Base-by-base conservation (phyloP, 2,888 invertebrate genomes). In the Melipona beecheii region DNA sequence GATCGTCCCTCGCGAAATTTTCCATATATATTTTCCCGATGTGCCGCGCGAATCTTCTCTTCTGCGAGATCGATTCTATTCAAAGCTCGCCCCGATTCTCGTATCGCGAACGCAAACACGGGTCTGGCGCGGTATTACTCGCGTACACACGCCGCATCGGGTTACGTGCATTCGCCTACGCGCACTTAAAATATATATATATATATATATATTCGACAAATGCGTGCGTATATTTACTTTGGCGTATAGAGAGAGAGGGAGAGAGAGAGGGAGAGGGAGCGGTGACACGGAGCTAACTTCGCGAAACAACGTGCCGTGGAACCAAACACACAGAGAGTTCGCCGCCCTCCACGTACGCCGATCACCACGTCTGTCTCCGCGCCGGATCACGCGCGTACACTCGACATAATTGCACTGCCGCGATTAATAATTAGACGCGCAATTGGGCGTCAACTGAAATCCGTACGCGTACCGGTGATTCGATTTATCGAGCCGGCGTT, bases 341-440 rank as follows among this genome's bases (percentile, higher is more conserved):
- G 9, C 36, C 36, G 36, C 36, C 36, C 36, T 31, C 58, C 75
- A 27, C 56, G 31, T 78, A 80, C 66, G 72, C 80, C 81, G 36
- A 5, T 52, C 58, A 31, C 31, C 65, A 4, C 56, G 31, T 36
- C 70, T 58, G 83, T 31, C 64, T 69, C 65, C 58, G 75, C 64
- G 43, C 43, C 43, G 62, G 75, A 79, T 81, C 84, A 76, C 78
- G 74, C 75, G 52, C 81, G 85, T 86, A 89, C 86, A 89, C 91
- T 86, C 90, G 84, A 87, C 91, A 92, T 93, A 93, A 93, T 93
- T 93, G 91, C 91, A 88, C 91, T 89, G 90, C 90, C 91, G 86
- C 91, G 91, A 93, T 93, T 93, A 93, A 93, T 93, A 93, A 93
- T 93, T 93, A 93, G 93, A 92, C 92, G 91, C 87, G 90, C 92